Conservation (phyloP, 2,797 vertebrate species). For the Chelidonichthys spinosus region DNA sequence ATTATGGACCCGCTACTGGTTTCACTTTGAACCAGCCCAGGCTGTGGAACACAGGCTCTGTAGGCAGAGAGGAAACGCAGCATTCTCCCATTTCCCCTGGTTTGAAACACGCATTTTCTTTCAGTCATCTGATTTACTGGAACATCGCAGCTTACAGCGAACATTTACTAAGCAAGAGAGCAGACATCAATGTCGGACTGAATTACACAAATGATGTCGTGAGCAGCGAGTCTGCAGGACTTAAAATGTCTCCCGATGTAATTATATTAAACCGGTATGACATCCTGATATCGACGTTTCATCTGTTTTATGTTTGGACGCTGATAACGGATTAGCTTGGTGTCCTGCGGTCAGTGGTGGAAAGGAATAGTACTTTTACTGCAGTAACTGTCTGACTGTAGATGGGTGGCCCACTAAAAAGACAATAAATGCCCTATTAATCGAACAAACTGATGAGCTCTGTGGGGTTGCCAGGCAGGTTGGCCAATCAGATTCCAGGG, state of each 20-base stretch:
- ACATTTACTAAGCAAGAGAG: background rate
- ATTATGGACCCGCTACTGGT: conserved; percentile 61
- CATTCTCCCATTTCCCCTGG: background rate
- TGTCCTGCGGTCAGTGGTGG: background rate
- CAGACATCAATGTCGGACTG: background rate
- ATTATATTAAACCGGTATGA: background rate
- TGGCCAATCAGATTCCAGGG: too few relatives aligned
- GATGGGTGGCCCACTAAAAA: too few relatives aligned
- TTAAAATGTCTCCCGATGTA: background rate
- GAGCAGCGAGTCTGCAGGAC: background rate
- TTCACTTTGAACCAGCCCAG: conserved; percentile 62
- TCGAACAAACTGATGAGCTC: too few relatives aligned
- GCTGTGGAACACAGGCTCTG: conserved; percentile 40
- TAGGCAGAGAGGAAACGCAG: background rate
- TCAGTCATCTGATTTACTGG: background rate
- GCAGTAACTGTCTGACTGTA: too few relatives aligned
- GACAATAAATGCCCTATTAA: too few relatives aligned
- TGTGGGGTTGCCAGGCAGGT: too few relatives aligned
- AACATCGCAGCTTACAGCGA: background rate
- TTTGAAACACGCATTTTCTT: conserved; percentile 12
- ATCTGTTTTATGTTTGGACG: background rate
- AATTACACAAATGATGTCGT: background rate
- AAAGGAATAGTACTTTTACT: background rate
- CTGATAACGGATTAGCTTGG: background rate
- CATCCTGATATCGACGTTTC: background rate